These are phyloP conservation scores for Vanacampus margaritifer DNA, from an alignment of 2,113 vertebrate genomes.

Conservation along the genomic window DNA sequence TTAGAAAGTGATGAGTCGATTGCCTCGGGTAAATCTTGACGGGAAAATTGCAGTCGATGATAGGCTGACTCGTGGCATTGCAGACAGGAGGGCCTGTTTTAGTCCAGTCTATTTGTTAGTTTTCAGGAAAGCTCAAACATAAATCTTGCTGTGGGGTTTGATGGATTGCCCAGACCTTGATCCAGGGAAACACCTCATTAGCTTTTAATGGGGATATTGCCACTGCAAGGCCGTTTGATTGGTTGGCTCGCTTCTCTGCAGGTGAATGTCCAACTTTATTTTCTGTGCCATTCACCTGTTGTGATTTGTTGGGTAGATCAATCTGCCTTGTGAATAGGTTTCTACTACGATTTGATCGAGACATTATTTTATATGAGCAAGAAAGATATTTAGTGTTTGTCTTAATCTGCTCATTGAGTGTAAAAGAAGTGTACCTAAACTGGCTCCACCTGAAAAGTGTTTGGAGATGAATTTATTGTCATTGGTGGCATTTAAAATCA, in stretches of 20 bases:
- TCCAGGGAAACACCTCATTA: constrained; percentile 7
- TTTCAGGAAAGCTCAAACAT: constrained; percentile 1
- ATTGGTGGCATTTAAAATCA: too few species aligned
- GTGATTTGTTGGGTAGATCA: not conserved
- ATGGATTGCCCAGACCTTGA: not conserved
- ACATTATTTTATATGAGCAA: not conserved
- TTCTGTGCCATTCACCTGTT: not conserved
- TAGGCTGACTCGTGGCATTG: not conserved
- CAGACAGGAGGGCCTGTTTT: not conserved
- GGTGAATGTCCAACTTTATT: constrained; percentile 8
- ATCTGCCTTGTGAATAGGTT: not conserved
- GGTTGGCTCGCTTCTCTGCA: constrained; percentile 1
- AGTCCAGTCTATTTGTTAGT: not conserved
- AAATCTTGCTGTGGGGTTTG: constrained; percentile 2
- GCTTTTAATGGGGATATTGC: constrained; percentile 7
- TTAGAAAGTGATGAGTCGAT: not conserved
- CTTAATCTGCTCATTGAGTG: not conserved
- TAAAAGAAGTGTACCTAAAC: not conserved
- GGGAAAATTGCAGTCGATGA: not conserved
- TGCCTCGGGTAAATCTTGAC: not conserved
- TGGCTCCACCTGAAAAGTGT: not conserved
- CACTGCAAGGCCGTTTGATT: constrained; percentile 2
- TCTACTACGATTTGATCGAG: not conserved
- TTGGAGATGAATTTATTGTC: too few species aligned
- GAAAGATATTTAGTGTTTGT: not conserved